These are phyloP conservation scores for Polietes domitor DNA, from an alignment of 2,888 invertebrate genomes.

Conservation along the genomic window DNA sequence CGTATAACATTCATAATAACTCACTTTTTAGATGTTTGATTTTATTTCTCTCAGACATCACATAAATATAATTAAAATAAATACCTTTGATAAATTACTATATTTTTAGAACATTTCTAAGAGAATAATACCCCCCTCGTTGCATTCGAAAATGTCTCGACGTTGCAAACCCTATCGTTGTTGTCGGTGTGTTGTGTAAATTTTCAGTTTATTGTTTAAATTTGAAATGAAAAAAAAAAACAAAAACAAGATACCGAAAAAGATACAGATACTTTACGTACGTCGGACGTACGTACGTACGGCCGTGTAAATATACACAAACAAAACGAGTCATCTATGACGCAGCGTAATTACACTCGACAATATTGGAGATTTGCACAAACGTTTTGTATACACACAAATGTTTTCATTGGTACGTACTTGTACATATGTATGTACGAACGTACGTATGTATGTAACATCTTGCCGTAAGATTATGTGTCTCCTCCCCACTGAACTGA, in stretches of 20 bases:
- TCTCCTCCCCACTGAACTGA: not conserved
- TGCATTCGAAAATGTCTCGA: too few relatives aligned
- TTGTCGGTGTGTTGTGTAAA: not conserved
- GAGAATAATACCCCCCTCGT: too few relatives aligned
- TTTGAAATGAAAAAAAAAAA: not conserved
- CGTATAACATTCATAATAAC: too few relatives aligned
- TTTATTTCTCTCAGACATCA: too few relatives aligned
- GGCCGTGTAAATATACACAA: not conserved
- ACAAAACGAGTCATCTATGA: constrained; percentile 45
- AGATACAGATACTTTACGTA: constrained; percentile 20
- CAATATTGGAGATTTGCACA: not conserved
- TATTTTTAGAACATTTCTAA: too few relatives aligned
- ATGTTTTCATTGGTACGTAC: not conserved
- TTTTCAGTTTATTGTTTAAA: not conserved
- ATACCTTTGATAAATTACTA: too few relatives aligned
- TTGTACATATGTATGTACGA: not conserved
- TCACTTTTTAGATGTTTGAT: too few relatives aligned
- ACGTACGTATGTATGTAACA: not conserved
- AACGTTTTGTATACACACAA: not conserved
- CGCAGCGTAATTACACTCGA: constrained; percentile 52
- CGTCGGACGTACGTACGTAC: not conserved
- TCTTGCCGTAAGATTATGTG: not conserved
- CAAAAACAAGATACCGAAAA: not conserved
- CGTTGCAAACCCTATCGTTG: too few relatives aligned
- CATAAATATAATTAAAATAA: too few relatives aligned